Conservation (phyloP, 2,113 vertebrate genomes). For the Delphinapterus leucas region DNA sequence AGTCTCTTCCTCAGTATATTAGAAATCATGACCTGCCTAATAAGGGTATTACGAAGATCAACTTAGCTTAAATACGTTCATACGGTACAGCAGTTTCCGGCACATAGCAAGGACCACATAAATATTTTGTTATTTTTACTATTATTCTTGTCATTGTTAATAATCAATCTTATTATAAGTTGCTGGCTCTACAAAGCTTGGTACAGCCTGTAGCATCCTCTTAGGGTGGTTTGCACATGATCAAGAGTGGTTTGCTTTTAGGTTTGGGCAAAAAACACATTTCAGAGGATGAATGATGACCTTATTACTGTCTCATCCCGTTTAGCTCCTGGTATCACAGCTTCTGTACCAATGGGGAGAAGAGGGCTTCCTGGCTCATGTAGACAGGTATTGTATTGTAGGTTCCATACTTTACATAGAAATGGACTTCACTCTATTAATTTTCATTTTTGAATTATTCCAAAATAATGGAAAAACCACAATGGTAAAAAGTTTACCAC, state of each 20-base stretch:
- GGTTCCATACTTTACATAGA: background rate
- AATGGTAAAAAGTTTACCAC: background rate
- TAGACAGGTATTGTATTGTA: conserved; percentile 85
- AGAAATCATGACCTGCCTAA: background rate
- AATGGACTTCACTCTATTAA: background rate
- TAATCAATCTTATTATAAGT: background rate
- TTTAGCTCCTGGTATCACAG: conserved; percentile 90
- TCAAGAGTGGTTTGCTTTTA: background rate
- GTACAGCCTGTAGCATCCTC: background rate
- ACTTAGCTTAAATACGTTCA: background rate
- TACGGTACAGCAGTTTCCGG: background rate
- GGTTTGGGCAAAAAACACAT: background rate
- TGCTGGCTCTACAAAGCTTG: background rate
- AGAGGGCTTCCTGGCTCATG: conserved; percentile 91
- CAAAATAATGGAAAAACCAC: background rate
- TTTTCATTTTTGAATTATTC: background rate
- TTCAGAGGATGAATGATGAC: background rate
- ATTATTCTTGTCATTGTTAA: background rate
- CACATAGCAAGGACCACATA: background rate
- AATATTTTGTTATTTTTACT: background rate
- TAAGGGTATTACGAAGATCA: background rate
- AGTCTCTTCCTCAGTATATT: background rate
- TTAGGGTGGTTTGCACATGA: background rate
- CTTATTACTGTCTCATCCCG: conserved; percentile 58
- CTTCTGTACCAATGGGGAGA: conserved; percentile 92